Evolutionary conservation across 2,888 invertebrate species (phyloP).

Genomic region (Ethmia dodecea): DNA sequence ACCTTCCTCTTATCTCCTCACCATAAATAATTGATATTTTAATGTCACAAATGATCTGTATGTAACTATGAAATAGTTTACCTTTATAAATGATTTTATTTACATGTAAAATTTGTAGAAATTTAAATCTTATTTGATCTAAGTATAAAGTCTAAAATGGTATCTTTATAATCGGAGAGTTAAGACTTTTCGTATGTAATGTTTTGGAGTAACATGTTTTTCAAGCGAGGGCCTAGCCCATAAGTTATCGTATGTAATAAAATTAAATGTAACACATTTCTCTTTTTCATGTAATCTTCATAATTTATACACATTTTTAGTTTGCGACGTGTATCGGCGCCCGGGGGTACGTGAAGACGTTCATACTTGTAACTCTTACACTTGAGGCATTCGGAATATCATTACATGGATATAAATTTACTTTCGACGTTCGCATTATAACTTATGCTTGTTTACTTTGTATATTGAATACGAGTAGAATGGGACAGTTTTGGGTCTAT

Average conservation of each 20-base stretch:
- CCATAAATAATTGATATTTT: conserved; percentile 76
- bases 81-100: conserved; percentile 34
- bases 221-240: conserved; percentile 66
- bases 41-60: conserved; percentile 76
- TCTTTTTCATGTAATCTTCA: conserved; percentile 76
- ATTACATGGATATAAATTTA: conserved; percentile 39
- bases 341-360: conserved; percentile 39
- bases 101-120: conserved; percentile 11
- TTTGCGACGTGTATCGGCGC: conserved; percentile 63
- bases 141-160: too few relatives aligned
- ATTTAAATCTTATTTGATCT: conserved; percentile 26
- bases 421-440: conserved; percentile 28
- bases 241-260: conserved; percentile 76
- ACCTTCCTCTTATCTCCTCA: conserved; percentile 55
- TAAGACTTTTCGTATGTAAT: conserved; percentile 24
- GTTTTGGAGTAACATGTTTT: conserved; percentile 52
- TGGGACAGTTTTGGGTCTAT: conserved; percentile 16
- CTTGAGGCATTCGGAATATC: conserved; percentile 36
- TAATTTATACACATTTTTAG: conserved; percentile 75
- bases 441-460: conserved; percentile 34
- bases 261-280: conserved; percentile 78
- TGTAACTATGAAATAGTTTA: conserved; percentile 52
- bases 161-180: background rate
- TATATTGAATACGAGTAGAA: conserved; percentile 22
- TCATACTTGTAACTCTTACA: conserved; percentile 23